These are phyloP conservation scores for Limenitis camilla DNA, from an alignment of 2,888 invertebrate genomes.

Conservation along the genomic window DNA sequence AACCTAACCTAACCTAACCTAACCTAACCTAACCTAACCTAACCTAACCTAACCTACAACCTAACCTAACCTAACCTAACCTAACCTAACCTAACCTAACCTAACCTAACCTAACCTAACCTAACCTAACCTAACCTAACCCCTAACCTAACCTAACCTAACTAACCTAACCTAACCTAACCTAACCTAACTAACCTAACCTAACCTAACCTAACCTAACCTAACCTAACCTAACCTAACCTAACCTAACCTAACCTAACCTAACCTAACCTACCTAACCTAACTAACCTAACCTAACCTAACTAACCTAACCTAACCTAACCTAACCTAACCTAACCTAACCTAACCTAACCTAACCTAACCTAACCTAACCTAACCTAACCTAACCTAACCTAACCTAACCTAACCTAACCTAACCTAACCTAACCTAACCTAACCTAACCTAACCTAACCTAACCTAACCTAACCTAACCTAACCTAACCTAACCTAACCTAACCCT, in stretches of 20 bases:
- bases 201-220: slow-evolving; percentile 21
- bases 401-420: no score
- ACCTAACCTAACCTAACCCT: no score
- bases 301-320: slow-evolving; percentile 26
- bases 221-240: slow-evolving; percentile 20
- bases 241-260: slow-evolving; percentile 26
- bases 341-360: slow-evolving; percentile 27
- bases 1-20: slow-evolving; percentile 22
- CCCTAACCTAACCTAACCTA: slow-evolving; percentile 22
- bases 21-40: slow-evolving; percentile 24
- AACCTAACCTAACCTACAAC: slow-evolving; percentile 25
- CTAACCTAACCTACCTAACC: no score
- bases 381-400: slow-evolving; percentile 26
- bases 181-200: slow-evolving; percentile 22
- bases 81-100: slow-evolving; percentile 17
- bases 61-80: slow-evolving; percentile 2
- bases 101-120: slow-evolving; percentile 24
- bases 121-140: slow-evolving; percentile 23
- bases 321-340: slow-evolving; percentile 20
- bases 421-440: no score
- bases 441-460: no score
- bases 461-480: no score
- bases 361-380: slow-evolving; percentile 26
- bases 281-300: slow-evolving; percentile 25
- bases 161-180: slow-evolving; percentile 21